phyloP scores from a whole-genome alignment of 2,888 invertebrate genomes.

The Thecophora atra region DNA sequence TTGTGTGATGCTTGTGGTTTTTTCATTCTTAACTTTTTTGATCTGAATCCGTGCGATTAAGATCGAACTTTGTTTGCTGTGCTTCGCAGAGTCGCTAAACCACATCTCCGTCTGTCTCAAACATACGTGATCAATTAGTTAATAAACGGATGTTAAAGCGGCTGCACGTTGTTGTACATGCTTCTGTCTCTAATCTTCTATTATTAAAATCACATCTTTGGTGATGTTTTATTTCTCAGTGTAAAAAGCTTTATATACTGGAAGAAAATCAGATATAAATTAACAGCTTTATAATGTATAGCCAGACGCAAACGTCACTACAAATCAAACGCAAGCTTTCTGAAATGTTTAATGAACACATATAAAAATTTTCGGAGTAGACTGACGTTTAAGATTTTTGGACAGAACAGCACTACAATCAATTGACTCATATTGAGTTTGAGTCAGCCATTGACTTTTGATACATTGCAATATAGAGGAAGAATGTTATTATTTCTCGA shows the following conservation, averaged over 20 bases:
- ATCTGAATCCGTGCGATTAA: not conserved
- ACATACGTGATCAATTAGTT: not conserved
- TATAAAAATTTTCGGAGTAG: too few relatives aligned
- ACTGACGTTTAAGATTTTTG: too few relatives aligned
- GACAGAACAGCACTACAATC: too few relatives aligned
- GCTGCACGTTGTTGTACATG: not conserved
- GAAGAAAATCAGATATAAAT: not conserved
- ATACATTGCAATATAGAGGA: too few relatives aligned
- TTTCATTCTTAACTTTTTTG: constrained; percentile 17
- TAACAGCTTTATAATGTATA: too few relatives aligned
- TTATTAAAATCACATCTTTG: constrained; percentile 18
- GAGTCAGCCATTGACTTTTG: too few relatives aligned
- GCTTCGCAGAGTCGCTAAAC: too few relatives aligned
- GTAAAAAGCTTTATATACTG: too few relatives aligned
- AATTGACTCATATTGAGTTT: too few relatives aligned
- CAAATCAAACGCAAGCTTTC: constrained; percentile 26
- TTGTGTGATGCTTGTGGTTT: not conserved
- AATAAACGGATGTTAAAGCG: not conserved
- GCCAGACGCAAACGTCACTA: not conserved
- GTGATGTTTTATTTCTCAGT: not conserved
- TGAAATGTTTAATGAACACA: too few relatives aligned
- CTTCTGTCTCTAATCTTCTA: not conserved
- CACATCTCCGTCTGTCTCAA: too few relatives aligned
- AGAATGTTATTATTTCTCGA: too few relatives aligned
- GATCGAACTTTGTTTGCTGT: not conserved